Base-by-base conservation (phyloP, 2,888 invertebrate species). In the Drosophila ezoana region DNA sequence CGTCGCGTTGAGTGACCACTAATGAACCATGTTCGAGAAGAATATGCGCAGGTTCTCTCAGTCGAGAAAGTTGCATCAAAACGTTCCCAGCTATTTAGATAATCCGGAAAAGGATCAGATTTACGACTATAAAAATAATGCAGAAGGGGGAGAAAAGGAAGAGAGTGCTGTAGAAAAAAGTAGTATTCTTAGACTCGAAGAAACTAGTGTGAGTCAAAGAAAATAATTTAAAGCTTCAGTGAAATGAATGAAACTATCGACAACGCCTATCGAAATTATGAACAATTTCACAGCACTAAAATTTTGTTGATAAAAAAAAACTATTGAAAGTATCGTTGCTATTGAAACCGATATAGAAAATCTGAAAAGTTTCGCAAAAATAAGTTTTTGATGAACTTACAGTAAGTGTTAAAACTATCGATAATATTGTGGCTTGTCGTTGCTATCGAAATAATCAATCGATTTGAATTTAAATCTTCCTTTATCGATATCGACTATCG, bases 81-180 rank as follows among this genome's bases (percentile, higher is more conserved):
- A 38, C 32, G 14, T 45, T 56, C 2, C 10, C 45, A 56, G 41
- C 56, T 40, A 56, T 56, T 61, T 41, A 47, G 47, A 57, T 57
- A 57, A 57, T 35, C 57, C 61, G 20, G 23, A 47, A 58, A 56
- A 48, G 54, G 41, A 37, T 13, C 33, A n/a, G 14, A 16, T 20
- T 2, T 6, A 4, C 37, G 18, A 33, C 13, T 13, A 33, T 28
- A 32, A 6, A 13, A 47, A 57, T n/a, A 14, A n/a, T 11, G 1
- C 3, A 48, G 6, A 28, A 28, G 28, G 8, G 8, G 8, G 8
- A 40, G 32, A 33, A 14, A 37, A 48, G 14, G 4, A 1, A 28
- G 11, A 10, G 11, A 57, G 8, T 2, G 28, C 8, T 28, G 8
- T 28, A 6, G 1, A 8, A 28, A 28, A 28, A 28, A 28, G 8